phyloP scores from a whole-genome alignment of 2,113 vertebrate species.

The Bubo bubo region DNA sequence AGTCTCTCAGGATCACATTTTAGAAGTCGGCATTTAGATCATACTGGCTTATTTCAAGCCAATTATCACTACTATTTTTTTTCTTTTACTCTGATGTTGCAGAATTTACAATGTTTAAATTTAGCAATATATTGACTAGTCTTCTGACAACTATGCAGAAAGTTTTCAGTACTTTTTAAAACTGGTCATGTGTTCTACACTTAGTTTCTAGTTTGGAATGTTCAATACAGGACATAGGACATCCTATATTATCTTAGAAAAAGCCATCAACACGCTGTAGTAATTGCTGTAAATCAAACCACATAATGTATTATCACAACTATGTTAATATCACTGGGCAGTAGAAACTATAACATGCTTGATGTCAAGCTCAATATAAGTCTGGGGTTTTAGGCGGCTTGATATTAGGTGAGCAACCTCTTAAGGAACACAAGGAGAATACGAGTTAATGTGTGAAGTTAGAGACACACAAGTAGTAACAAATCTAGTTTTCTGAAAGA shows the following conservation, averaged over 20 bases:
- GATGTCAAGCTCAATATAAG: neutral
- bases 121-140: neutral
- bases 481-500: neutral
- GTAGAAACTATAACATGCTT: neutral
- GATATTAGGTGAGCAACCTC: neutral
- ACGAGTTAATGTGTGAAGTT: neutral
- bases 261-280: neutral
- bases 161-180: neutral
- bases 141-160: neutral
- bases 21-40: neutral
- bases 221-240: neutral
- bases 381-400: neutral
- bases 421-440: neutral
- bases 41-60: neutral
- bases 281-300: neutral
- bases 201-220: neutral
- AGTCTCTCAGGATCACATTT: neutral
- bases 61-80: neutral
- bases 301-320: neutral
- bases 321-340: neutral
- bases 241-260: neutral
- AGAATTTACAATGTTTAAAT: neutral
- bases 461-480: neutral
- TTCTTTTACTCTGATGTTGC: neutral
- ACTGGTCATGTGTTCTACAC: neutral